Evolutionary conservation across 2,113 vertebrate species (phyloP), one percentile per base, ranked within the genome.

Genomic region (Anoplopoma fimbria): DNA sequence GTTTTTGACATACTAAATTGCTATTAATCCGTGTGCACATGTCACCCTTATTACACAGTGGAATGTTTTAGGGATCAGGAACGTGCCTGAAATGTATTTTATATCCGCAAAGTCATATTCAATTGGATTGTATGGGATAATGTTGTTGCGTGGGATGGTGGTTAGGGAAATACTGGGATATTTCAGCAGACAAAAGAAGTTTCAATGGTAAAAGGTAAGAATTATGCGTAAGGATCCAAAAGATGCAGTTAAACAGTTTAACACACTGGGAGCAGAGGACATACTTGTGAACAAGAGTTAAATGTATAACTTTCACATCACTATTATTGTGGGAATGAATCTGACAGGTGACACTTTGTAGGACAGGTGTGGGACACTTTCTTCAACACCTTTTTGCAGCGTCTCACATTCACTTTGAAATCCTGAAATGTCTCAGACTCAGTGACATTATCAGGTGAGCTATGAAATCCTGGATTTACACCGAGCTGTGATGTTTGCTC

Each of bases 371-470:
- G 25, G 15, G 19, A 19, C 64, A 42, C 14, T 33, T 34, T 38
- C 40, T 36, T 36, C 9, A 34, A 34, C 63, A 42, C 53, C n/a
- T 53, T 15, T 34, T 9, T 42, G 40, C 40, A 45, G 42, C 13
- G 42, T 45, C 17, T 47, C 15, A 49, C 47, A 49, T 49, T 49
- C 19, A 49, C 17, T 47, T 19, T 19, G 15, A 47, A 21, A 51
- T 51, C 47, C 42, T 61, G 65, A 73, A 25, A 77, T 21, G 60
- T 31, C 19, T 51, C 4, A 1, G 10, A 14, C 29, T 75, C 9
- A 33, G 36, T 58, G 73, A 75, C 63, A 78, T 71, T 70, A 63
- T 47, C 8, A 34, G 21, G 12, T 40, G 47, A 51, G 21, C 47
- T 1, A 51, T 19, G 47, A 21, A 23, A 51, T 23, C 19, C 47